Base-by-base conservation (phyloP, 1,140 invertebrate species). In the Argopecten irradians region DNA sequence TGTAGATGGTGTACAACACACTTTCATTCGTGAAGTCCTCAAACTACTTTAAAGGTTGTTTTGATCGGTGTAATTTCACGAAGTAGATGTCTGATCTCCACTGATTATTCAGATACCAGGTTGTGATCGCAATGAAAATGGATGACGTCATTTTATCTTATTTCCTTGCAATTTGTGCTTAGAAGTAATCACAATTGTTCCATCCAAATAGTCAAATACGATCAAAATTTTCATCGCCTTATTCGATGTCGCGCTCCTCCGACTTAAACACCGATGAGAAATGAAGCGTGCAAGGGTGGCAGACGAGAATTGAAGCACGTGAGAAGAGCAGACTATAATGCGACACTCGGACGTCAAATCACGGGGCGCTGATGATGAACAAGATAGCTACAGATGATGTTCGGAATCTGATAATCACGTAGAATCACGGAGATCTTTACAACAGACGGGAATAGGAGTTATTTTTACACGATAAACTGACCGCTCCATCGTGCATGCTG, bases 301-400 rank as follows among this genome's bases (percentile, higher is more conserved):
- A 71, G 55, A 71, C 55, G n/a, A 71, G 22, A 71, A 71, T 71
- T 71, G 55, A 71, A 71, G 55, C 55, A 71, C 55, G 55, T 71
- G 55, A 71, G 55, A 22, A 71, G 22, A 71, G n/a, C 22, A 71
- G 55, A 71, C 55, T 8, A 71, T 71, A 71, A 71, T 71, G 22
- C n/a, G 55, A 71, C 55, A 3, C n/a, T 28, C 55, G 55, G 55
- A n/a, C 55, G 55, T 71, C 55, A 71, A 28, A 8, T 71, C 22
- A n/a, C n/a, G n/a, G 55, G 55, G 55, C 16, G 55, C 22, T 28
- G 22, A 71, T 71, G 55, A 71, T 71, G 55, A 5, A 28, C 22
- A 0, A 71, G 55, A 71, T 71, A 71, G 55, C 55, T n/a, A 71
- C 55, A 71, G 55, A 71, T 71, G 55, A 71, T n/a, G n/a, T 28